phyloP scores from a whole-genome alignment of 1,140 invertebrate species.

The Caerostris darwini region DNA sequence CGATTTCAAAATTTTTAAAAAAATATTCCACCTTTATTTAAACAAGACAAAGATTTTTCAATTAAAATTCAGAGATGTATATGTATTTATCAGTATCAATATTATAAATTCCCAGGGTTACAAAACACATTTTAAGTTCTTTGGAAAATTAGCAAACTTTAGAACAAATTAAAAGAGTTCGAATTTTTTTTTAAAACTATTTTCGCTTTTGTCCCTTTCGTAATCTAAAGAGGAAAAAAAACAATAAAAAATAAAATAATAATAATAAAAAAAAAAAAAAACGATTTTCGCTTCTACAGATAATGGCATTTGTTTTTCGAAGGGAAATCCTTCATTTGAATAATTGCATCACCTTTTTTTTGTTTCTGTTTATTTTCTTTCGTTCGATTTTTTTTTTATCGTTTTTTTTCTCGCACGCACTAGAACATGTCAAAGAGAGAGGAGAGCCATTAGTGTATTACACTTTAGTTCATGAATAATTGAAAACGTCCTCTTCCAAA shows the following conservation, averaged over 20 bases:
- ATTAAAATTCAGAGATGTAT: neutral
- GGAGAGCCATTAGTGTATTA: slow-evolving; percentile 15
- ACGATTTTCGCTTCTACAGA: neutral
- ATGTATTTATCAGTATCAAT: neutral
- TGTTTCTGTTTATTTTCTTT: neutral
- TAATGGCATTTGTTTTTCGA: slow-evolving; percentile 34
- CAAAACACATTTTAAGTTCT: neutral
- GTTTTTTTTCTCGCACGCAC: neutral
- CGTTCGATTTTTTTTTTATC: neutral
- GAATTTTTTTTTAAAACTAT: neutral
- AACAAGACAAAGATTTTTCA: neutral
- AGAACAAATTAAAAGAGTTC: neutral
- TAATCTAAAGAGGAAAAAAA: neutral
- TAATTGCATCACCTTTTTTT: slow-evolving; percentile 21
- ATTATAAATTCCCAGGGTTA: neutral
- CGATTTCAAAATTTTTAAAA: neutral
- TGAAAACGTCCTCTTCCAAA: neutral
- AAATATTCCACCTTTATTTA: too few species aligned
- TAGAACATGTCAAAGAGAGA: neutral
- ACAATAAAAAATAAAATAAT: neutral
- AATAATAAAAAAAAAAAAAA: too few species aligned
- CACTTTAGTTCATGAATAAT: slow-evolving; percentile 17
- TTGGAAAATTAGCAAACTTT: neutral
- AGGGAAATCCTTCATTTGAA: slow-evolving; percentile 14
- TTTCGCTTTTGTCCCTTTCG: neutral